phyloP scores from a whole-genome alignment of 2,888 invertebrate species.

The Rhogogaster chlorosoma region DNA sequence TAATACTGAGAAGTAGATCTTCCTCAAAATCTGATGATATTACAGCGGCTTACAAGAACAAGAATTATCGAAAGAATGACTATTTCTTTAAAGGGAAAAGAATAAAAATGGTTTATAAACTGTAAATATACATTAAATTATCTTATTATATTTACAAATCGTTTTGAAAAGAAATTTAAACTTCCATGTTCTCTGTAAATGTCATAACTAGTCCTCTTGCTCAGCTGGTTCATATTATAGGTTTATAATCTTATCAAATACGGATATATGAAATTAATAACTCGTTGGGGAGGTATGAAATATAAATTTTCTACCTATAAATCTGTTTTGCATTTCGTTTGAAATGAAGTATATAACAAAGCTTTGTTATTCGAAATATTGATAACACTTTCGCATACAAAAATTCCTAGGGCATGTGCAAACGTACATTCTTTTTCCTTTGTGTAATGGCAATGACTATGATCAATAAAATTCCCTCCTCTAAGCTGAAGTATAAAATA shows the following conservation, averaged over 20 bases:
- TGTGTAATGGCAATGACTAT: not conserved
- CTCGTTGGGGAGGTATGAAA: constrained; percentile 35
- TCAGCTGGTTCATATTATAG: constrained; percentile 16
- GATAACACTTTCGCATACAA: not conserved
- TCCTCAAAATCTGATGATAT: not conserved
- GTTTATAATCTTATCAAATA: constrained; percentile 30
- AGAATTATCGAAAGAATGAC: not conserved
- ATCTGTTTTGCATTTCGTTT: not conserved
- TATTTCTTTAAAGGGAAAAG: not conserved
- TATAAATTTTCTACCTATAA: constrained; percentile 46
- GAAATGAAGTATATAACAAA: not conserved
- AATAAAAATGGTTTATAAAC: not conserved
- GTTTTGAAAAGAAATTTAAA: not conserved
- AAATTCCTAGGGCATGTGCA: not conserved
- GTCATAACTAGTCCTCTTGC: constrained; percentile 8
- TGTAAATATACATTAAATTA: constrained; percentile 7
- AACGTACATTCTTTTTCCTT: not conserved
- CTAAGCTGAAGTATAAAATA: not conserved
- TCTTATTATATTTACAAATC: constrained; percentile 13
- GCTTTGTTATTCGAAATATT: not conserved
- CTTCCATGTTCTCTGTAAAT: not conserved
- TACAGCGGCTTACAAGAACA: not conserved
- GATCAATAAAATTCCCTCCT: not conserved
- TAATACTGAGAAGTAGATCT: not conserved
- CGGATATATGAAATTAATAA: constrained; percentile 33